Evolutionary conservation across 2,888 invertebrate species (phyloP).

Genomic region (Busseola fusca): DNA sequence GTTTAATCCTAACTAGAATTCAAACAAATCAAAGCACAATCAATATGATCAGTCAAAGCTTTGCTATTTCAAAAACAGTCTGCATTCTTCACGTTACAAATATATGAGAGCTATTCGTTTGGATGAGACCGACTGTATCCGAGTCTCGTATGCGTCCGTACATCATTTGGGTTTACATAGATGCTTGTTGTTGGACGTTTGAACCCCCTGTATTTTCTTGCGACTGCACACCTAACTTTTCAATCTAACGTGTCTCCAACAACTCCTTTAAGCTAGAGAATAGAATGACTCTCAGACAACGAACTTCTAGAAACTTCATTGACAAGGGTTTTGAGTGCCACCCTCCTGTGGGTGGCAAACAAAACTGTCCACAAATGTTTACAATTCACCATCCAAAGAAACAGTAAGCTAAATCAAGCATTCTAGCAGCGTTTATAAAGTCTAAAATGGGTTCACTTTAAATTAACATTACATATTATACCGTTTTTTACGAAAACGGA

Average conservation of each 20-base stretch:
- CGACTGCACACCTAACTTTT: conserved; percentile 32
- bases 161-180: conserved; percentile 20
- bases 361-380: conserved; percentile 16
- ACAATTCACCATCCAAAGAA: not conserved
- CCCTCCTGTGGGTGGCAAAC: not conserved
- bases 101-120: conserved; percentile 9
- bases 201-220: conserved; percentile 8
- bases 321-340: conserved; percentile 32
- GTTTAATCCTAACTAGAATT: conserved; percentile 2
- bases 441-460: not conserved
- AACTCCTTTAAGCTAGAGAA: conserved; percentile 14
- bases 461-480: not conserved
- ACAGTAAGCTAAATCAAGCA: not conserved
- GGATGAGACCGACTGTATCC: not conserved
- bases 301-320: conserved; percentile 43
- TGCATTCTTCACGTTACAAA: conserved; percentile 24
- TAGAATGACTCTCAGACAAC: conserved; percentile 14
- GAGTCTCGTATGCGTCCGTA: conserved; percentile 4
- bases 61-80: conserved; percentile 2
- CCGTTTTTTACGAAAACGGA: not conserved
- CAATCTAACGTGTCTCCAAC: conserved; percentile 17
- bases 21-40: conserved; percentile 17
- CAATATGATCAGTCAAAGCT: not conserved
- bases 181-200: not conserved
- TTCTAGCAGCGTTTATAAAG: not conserved